These are phyloP conservation scores for Dreissena rostriformis DNA, from an alignment of 1,140 invertebrate genomes.

Conservation along the genomic window DNA sequence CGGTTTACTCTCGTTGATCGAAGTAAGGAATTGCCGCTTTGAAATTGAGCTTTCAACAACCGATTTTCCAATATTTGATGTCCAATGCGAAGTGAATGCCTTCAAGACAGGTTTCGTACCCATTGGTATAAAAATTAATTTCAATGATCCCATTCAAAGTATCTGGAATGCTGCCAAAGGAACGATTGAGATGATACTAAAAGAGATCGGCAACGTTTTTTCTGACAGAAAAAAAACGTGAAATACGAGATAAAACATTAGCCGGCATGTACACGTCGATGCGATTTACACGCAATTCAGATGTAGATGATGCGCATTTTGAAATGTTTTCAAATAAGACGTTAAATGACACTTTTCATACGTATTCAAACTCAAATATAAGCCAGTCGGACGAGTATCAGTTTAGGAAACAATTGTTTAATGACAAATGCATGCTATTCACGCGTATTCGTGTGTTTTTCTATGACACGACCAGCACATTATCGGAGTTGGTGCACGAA, in stretches of 20 bases:
- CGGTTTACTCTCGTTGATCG: constrained; percentile 29
- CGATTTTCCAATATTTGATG: constrained; percentile 14
- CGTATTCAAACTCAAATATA: constrained; percentile 7
- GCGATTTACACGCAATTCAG: neutral
- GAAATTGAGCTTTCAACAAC: neutral
- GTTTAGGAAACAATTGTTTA: constrained; percentile 23
- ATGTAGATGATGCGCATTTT: constrained; percentile 10
- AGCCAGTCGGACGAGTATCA: neutral
- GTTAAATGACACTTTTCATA: constrained; percentile 8
- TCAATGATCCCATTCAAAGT: constrained; percentile 33
- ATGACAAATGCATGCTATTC: constrained; percentile 13
- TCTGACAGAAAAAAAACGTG: neutral
- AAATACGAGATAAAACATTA: neutral
- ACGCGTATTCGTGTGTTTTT: neutral
- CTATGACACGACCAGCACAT: neutral
- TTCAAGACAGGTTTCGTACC: constrained; percentile 27
- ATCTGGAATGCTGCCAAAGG: constrained; percentile 38
- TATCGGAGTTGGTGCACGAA: constrained; percentile 33
- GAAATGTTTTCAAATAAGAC: constrained; percentile 18
- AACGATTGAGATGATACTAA: constrained; percentile 13
- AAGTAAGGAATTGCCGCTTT: constrained; percentile 43
- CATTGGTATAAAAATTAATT: constrained; percentile 25
- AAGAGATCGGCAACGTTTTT: neutral
- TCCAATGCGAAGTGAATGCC: constrained; percentile 27
- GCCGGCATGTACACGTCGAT: neutral